Conservation (phyloP, 2,888 invertebrate species). For the Chirona hameri region DNA sequence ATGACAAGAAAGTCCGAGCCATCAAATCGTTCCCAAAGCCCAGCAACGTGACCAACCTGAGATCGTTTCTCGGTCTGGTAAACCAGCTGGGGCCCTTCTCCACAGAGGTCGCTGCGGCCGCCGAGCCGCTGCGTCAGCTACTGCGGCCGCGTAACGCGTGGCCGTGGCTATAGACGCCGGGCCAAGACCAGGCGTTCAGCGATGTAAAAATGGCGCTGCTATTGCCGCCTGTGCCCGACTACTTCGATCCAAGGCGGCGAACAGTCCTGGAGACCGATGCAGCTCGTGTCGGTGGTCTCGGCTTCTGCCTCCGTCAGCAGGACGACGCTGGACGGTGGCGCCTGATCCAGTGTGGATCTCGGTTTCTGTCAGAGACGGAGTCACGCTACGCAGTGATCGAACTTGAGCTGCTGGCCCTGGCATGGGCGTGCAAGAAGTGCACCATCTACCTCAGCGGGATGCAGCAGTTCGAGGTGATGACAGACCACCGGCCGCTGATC, state of each 20-base stretch:
- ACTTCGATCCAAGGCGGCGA: slow-evolving; percentile 24
- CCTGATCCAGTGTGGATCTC: slow-evolving; percentile 31
- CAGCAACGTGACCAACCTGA: slow-evolving; percentile 31
- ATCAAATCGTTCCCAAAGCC: slow-evolving; percentile 6
- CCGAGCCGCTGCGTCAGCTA: slow-evolving; percentile 33
- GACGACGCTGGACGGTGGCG: neutral
- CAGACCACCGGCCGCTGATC: no score
- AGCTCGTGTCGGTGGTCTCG: slow-evolving; percentile 28
- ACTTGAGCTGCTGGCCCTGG: no score
- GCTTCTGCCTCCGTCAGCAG: slow-evolving; percentile 30
- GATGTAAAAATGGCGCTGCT: slow-evolving; percentile 31
- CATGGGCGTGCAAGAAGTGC: no score
- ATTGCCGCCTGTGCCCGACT: slow-evolving; percentile 12
- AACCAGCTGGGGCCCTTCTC: slow-evolving; percentile 33
- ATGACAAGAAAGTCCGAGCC: neutral
- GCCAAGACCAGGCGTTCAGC: slow-evolving; percentile 33
- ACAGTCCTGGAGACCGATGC: slow-evolving; percentile 34
- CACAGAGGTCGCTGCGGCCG: slow-evolving; percentile 27
- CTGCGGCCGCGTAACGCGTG: slow-evolving; percentile 27
- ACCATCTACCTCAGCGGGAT: no score
- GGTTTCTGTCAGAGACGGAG: slow-evolving; percentile 30
- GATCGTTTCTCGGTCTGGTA: slow-evolving; percentile 34
- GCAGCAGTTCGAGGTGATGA: no score
- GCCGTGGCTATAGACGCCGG: slow-evolving; percentile 32
- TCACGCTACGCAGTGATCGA: slow-evolving; percentile 28